phyloP scores from a whole-genome alignment of 2,113 vertebrate genomes.

The Charina bottae region DNA sequence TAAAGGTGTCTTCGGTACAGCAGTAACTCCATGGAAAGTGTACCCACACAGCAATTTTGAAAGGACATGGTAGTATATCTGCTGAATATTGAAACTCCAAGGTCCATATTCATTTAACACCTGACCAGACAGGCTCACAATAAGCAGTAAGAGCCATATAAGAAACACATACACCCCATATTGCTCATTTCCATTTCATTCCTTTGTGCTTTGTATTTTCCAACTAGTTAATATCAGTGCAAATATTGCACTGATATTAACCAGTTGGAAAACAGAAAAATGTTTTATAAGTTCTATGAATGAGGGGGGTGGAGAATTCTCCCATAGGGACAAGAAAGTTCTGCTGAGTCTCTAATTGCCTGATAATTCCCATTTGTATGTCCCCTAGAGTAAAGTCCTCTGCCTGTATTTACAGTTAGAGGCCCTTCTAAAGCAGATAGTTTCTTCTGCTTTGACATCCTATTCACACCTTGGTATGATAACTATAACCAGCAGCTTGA shows the following conservation, averaged over 20 bases:
- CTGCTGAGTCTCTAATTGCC: not conserved
- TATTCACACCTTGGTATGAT: not conserved
- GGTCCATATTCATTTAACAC: not conserved
- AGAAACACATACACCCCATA: no score
- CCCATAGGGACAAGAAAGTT: not conserved
- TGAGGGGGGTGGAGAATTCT: not conserved
- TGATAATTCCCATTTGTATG: not conserved
- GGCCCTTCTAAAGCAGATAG: fast-evolving
- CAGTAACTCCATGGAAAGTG: not conserved
- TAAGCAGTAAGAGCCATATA: not conserved
- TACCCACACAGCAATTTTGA: not conserved
- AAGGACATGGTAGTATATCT: not conserved
- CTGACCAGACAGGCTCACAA: not conserved
- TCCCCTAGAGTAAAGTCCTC: not conserved
- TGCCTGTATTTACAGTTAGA: constrained; percentile 17
- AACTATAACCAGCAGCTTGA: not conserved
- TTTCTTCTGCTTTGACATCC: constrained; percentile 13
- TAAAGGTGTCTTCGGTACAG: not conserved
- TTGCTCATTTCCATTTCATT: not conserved
- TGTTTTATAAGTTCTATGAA: not conserved
- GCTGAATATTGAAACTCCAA: not conserved
- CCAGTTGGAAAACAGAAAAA: constrained; percentile 12
- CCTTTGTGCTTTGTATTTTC: not conserved
- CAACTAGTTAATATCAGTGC: not conserved
- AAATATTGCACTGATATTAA: not conserved